Evolutionary conservation across 2,888 invertebrate species (phyloP), one percentile per base, ranked within the genome.

Genomic region (Andrena chrysosceles): DNA sequence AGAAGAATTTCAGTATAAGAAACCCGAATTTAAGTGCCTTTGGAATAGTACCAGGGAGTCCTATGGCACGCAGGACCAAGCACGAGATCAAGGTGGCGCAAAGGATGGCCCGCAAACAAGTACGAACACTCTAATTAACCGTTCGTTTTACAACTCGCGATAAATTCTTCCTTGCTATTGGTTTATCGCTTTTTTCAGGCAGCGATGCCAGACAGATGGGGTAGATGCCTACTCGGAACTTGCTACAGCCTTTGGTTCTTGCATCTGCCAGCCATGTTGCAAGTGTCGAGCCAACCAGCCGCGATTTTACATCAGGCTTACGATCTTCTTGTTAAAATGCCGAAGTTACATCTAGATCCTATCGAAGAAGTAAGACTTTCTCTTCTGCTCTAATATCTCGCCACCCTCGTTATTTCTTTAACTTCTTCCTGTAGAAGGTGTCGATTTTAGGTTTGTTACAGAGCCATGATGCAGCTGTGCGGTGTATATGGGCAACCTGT

Each of bases 391-490:
- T 56, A 49, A 29, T 48, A 54, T 42, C 29, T 26, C 2, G 33
- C 31, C 63, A 31, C 31, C 20, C 29, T 26, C 62, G 59, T 66
- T 49, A 64, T 48, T 62, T 29, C 42, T 20, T 52, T 68, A 64
- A 66, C 33, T 31, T 72, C 56, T 76, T 73, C 72, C 49, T 31
- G 66, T 71, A 68, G 33, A 77, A 69, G 48, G 52, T 79, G 66
- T 81, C 35, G 54, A 63, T 73, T 89, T 59, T 88, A 96, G 97
- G 98, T 99, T 69, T 99, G 99, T 94, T 99, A 99, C 94, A 96
- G 99, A 81, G 97, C 99, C 70, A 97, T 99, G 97, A 99, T 99
- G 98, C 99, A 99, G 94, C 95, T 99, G 31, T 99, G 99, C 94
- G 99, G 99, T 6, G 96, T 98, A 86, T 98, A 99, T 93, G 98